phyloP scores from a whole-genome alignment of 1,140 invertebrate genomes.

The Antheraea pernyi region DNA sequence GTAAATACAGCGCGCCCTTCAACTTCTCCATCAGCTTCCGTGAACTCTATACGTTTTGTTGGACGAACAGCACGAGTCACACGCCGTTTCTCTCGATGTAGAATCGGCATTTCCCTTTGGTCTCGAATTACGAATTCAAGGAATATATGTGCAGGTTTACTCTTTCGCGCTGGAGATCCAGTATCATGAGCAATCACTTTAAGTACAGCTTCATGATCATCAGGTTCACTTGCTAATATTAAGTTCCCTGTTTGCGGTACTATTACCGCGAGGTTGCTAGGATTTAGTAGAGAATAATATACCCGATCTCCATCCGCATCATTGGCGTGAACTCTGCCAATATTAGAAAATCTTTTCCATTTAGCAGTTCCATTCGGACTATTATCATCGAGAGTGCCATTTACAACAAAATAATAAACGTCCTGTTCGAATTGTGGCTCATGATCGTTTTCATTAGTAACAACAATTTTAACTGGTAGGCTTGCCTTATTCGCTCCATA shows the following conservation, averaged over 20 bases:
- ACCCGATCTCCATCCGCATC: constrained; percentile 94
- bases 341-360: constrained; percentile 87
- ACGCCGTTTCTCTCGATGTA: constrained; percentile 87
- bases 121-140: constrained; percentile 85
- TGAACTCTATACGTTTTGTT: constrained; percentile 95
- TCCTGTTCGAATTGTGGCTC: constrained; percentile 88
- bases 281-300: constrained; percentile 88
- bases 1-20: constrained; percentile 94
- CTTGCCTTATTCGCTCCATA: constrained; percentile 86
- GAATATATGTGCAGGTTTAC: constrained; percentile 86
- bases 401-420: constrained; percentile 89
- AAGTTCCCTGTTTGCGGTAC: constrained; percentile 95
- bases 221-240: constrained; percentile 87
- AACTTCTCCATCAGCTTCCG: constrained; percentile 92
- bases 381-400: constrained; percentile 78
- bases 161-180: constrained; percentile 84
- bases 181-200: constrained; percentile 91
- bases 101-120: constrained; percentile 79
- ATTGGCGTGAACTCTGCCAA: constrained; percentile 89
- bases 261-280: constrained; percentile 89
- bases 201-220: constrained; percentile 84
- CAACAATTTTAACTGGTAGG: constrained; percentile 85
- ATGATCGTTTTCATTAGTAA: constrained; percentile 95
- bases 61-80: constrained; percentile 93
- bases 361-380: constrained; percentile 76